Percentiles rank a stretch among this genome's conserved stretches.
These are phyloP conservation scores for Gallinago paraguaiae DNA, from an alignment of 2,113 vertebrate species.

Conservation along the genomic window DNA sequence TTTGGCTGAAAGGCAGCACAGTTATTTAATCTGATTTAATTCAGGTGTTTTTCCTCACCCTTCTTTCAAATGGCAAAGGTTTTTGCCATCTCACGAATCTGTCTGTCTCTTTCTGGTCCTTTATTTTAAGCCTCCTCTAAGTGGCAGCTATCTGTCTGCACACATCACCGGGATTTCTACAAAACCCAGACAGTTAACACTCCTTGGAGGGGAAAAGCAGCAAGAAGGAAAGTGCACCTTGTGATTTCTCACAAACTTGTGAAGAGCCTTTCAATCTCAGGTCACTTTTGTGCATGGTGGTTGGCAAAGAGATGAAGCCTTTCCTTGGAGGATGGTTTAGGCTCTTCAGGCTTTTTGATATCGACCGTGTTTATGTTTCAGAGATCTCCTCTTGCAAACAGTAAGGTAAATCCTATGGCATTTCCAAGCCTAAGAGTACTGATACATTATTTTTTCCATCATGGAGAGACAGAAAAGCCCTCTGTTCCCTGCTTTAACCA, in stretches of 20 bases:
- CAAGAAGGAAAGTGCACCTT: constrained; percentile 64
- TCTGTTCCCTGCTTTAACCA: background rate
- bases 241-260: constrained; percentile 31
- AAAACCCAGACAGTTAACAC: constrained; percentile 17
- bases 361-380: background rate
- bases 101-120: background rate
- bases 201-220: constrained; percentile 49
- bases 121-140: constrained; percentile 13
- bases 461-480: background rate
- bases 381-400: background rate
- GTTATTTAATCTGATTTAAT: background rate
- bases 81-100: background rate
- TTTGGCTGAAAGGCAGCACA: constrained; percentile 35
- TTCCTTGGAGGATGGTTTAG: constrained; percentile 13
- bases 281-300: background rate
- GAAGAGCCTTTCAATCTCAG: background rate
- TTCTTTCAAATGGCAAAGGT: constrained; percentile 2
- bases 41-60: background rate
- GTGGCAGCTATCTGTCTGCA: background rate
- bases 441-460: background rate
- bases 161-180: background rate
- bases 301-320: background rate
- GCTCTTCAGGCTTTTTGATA: background rate
- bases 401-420: background rate
- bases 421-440: background rate